A percentile compares a stretch with the other conserved stretches of the same genome.
These are phyloP conservation scores for Hemicordylus capensis DNA, from an alignment of 2,113 vertebrate species.

Conservation along the genomic window DNA sequence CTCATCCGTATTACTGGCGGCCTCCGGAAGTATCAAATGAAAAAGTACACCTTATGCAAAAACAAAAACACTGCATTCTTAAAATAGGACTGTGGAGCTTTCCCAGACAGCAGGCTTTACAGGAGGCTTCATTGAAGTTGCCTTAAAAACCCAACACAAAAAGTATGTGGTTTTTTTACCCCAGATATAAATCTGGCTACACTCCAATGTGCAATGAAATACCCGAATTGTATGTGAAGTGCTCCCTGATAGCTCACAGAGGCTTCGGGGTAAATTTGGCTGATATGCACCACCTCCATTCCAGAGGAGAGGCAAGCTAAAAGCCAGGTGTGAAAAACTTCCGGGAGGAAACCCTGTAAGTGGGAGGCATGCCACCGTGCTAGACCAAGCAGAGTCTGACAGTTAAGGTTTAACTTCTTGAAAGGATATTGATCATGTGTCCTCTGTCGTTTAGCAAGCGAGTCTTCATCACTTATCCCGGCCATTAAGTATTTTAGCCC, in stretches of 20 bases:
- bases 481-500: slow-evolving; percentile 96
- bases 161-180: no score
- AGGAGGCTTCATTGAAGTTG: no score
- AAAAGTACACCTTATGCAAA: neutral
- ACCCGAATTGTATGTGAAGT: no score
- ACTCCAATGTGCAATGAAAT: no score
- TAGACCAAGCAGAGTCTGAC: accelerated
- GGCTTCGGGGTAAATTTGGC: no score
- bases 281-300: no score
- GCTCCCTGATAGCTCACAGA: no score
- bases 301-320: no score
- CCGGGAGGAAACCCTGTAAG: neutral
- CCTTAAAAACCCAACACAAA: no score
- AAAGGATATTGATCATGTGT: slow-evolving; percentile 98
- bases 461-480: slow-evolving; percentile 96
- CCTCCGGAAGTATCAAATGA: neutral
- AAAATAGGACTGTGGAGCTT: neutral
- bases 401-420: neutral
- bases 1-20: neutral
- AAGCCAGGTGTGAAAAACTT: no score
- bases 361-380: neutral
- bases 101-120: no score
- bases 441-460: slow-evolving; percentile 90
- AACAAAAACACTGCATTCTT: neutral
- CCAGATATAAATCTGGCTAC: no score